Base-by-base conservation (phyloP, 1,140 invertebrate genomes). In the Aphidius gifuensis region DNA sequence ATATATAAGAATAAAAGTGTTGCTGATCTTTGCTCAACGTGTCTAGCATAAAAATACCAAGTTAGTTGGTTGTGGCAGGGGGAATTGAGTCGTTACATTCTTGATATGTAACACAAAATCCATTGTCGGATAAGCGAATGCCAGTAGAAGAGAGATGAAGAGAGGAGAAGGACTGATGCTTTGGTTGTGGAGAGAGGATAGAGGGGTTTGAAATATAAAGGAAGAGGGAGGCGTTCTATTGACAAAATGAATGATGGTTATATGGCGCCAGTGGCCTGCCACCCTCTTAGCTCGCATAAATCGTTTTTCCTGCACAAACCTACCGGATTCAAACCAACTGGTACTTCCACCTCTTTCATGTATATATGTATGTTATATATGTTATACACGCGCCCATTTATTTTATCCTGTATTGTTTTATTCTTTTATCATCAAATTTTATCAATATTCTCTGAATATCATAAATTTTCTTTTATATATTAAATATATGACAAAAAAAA, bases 231-330 rank as follows among this genome's bases (percentile, higher is more conserved):
- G 64, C 68, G 60, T 65, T 66, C 71, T 74, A 76, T 76, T 76
- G 73, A 74, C 71, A 74, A 76, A 74, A 76, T 76, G 73, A 76
- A 74, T 74, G 69, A 76, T 76, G 72, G 71, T 76, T 74, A 76
- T 74, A 74, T 67, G 74, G 71, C 71, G 71, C 73, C 72, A 67
- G 47, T 50, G 65, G 69, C 64, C 65, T 65, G 62, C 68, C 64
- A 61, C 64, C 60, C 61, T 63, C 60, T 65, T 62, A 61, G 56
- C 66, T 64, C 62, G 63, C 65, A 74, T 76, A 76, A 76, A 76
- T 76, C 72, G 71, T 74, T 71, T 71, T 64, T 58, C 47, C 43
- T 47, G 44, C 56, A 8, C 45, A 40, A 49, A 23, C 45, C 44
- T 40, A 42, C 44, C 50, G 51, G 16, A 56, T 58, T 51, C 43